These are phyloP conservation scores for Muntiacus reevesi DNA, from an alignment of 2,113 vertebrate genomes.

Conservation along the genomic window DNA sequence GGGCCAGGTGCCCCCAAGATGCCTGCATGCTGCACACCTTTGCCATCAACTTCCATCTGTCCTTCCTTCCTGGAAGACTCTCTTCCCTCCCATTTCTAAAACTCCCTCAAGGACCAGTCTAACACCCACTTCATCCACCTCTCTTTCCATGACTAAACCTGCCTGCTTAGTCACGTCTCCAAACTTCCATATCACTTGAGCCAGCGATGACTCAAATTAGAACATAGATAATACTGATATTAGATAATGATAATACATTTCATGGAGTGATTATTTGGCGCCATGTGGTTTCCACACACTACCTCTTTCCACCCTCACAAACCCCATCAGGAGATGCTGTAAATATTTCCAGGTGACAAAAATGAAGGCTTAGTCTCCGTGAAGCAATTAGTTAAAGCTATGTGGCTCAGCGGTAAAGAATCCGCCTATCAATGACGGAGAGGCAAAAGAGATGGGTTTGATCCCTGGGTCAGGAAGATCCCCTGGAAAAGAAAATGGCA, in stretches of 20 bases:
- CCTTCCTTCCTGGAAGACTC: not conserved
- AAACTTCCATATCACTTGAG: not conserved
- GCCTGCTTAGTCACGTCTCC: not conserved
- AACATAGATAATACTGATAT: not conserved
- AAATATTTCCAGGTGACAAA: not conserved
- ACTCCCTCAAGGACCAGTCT: not conserved
- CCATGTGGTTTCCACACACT: not conserved
- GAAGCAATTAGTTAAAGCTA: not conserved
- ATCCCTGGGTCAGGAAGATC: not conserved
- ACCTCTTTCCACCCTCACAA: not conserved
- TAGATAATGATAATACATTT: not conserved
- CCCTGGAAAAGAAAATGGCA: not conserved
- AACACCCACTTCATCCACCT: not conserved
- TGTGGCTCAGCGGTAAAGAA: not conserved
- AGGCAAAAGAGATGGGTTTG: not conserved
- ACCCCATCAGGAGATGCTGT: not conserved
- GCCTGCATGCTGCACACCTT: fast-evolving
- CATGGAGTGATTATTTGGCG: not conserved
- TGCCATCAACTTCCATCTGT: not conserved
- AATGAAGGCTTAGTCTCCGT: not conserved
- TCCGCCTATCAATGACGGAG: not conserved
- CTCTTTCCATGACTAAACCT: not conserved
- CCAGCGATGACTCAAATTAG: not conserved
- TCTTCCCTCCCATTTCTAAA: not conserved
- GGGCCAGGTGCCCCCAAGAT: not conserved